A percentile compares a stretch with the other conserved stretches of the same genome.
Conservation (phyloP, 2,888 invertebrate species). For the Chirona hameri region DNA sequence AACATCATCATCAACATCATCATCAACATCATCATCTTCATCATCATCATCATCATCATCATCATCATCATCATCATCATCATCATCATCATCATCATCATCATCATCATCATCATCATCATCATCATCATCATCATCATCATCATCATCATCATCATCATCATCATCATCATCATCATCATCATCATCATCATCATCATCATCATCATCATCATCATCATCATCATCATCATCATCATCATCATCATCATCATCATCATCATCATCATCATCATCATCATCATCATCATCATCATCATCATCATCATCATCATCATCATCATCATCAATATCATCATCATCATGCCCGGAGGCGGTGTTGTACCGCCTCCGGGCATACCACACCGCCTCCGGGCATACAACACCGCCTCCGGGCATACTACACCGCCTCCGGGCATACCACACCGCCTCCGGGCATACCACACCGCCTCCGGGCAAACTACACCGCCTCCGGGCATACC, state of each 20-base stretch:
- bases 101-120: constrained; percentile 33
- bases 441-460: too few relatives aligned
- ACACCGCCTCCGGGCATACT: too few relatives aligned
- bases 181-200: constrained; percentile 28
- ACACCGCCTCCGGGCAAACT: too few relatives aligned
- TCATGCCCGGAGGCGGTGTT: too few relatives aligned
- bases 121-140: constrained; percentile 30
- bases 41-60: neutral
- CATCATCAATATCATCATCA: constrained; percentile 14
- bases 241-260: constrained; percentile 33
- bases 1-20: constrained; percentile 31
- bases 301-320: constrained; percentile 33
- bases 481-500: too few relatives aligned
- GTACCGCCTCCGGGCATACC: too few relatives aligned
- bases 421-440: too few relatives aligned
- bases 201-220: constrained; percentile 30
- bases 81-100: constrained; percentile 29
- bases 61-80: constrained; percentile 28
- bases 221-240: constrained; percentile 30
- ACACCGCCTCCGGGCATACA: too few relatives aligned
- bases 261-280: constrained; percentile 33
- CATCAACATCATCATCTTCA: neutral
- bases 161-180: constrained; percentile 31
- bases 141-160: constrained; percentile 31
- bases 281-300: constrained; percentile 29